These are phyloP conservation scores for Amia ocellicauda DNA, from an alignment of 2,113 vertebrate genomes.

Conservation along the genomic window DNA sequence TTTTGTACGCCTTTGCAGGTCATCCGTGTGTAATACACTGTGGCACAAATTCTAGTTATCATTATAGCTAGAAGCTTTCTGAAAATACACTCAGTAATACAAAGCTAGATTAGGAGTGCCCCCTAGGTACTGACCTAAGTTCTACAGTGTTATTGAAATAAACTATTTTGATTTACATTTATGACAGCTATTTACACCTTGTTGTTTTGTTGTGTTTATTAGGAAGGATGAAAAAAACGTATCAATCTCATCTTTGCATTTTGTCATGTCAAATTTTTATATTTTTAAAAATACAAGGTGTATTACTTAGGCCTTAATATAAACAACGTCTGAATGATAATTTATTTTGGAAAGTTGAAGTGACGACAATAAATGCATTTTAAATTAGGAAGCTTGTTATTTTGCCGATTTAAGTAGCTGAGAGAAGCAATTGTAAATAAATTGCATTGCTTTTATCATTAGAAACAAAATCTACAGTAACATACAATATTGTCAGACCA, in stretches of 20 bases:
- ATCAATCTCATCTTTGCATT: too few relatives aligned
- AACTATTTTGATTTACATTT: background rate
- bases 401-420: conserved; percentile 53
- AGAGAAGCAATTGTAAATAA: conserved; percentile 63
- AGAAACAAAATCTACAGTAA: conserved; percentile 18
- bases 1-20: too few relatives aligned
- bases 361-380: conserved; percentile 61
- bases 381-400: conserved; percentile 65
- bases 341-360: conserved; percentile 56
- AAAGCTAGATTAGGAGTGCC: background rate
- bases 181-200: background rate
- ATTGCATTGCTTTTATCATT: conserved; percentile 50
- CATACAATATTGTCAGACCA: conserved; percentile 20
- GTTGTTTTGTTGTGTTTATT: background rate
- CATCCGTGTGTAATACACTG: too few relatives aligned
- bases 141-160: background rate
- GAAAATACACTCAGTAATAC: conserved; percentile 2
- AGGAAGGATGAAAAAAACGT: background rate
- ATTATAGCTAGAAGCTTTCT: too few relatives aligned
- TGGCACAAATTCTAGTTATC: too few relatives aligned
- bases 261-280: too few relatives aligned
- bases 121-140: background rate
- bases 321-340: conserved; percentile 45
- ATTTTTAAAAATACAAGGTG: background rate
- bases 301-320: conserved; percentile 31